phyloP scores from a whole-genome alignment of 1,140 invertebrate species.

The Delia radicum region DNA sequence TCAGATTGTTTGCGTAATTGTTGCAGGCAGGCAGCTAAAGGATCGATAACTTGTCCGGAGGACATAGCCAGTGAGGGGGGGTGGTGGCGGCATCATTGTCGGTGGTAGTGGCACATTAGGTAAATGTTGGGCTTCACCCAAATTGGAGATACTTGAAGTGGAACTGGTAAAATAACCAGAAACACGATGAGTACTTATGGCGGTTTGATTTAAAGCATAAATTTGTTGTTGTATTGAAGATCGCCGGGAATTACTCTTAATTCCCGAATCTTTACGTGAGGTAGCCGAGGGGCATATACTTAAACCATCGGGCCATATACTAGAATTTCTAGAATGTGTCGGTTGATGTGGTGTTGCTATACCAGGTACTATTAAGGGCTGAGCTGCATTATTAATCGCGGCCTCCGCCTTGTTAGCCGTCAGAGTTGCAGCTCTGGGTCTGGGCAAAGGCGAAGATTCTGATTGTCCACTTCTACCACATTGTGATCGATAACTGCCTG shows the following conservation, averaged over 20 bases:
- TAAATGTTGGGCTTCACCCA: slow-evolving; percentile 45
- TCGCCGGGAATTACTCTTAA: slow-evolving; percentile 77
- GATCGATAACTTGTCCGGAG: slow-evolving; percentile 60
- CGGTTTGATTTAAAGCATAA: slow-evolving; percentile 61
- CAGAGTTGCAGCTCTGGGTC: slow-evolving; percentile 63
- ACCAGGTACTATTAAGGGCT: slow-evolving; percentile 4
- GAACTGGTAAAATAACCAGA: slow-evolving; percentile 86
- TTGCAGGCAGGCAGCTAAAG: slow-evolving; percentile 69
- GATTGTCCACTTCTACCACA: slow-evolving; percentile 58
- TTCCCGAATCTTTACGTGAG: slow-evolving; percentile 84
- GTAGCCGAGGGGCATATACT: slow-evolving; percentile 74
- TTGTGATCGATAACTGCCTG: slow-evolving; percentile 65
- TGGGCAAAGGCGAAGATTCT: slow-evolving; percentile 57
- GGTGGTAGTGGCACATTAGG: slow-evolving; percentile 28
- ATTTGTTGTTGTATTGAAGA: slow-evolving; percentile 85
- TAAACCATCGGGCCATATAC: slow-evolving; percentile 62
- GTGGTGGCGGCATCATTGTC: slow-evolving; percentile 25
- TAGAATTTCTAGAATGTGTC: slow-evolving; percentile 44
- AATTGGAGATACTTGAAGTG: slow-evolving; percentile 62
- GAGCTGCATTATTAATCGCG: background rate
- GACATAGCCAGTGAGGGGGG: slow-evolving; percentile 56
- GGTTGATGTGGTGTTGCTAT: background rate
- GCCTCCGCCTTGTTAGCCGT: slow-evolving; percentile 6
- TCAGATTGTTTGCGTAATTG: slow-evolving; percentile 85
- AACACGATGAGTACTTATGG: slow-evolving; percentile 75